Conservation (phyloP, 64 coral and sea anemone species). For the Hydrozoanthus tunicans region DNA sequence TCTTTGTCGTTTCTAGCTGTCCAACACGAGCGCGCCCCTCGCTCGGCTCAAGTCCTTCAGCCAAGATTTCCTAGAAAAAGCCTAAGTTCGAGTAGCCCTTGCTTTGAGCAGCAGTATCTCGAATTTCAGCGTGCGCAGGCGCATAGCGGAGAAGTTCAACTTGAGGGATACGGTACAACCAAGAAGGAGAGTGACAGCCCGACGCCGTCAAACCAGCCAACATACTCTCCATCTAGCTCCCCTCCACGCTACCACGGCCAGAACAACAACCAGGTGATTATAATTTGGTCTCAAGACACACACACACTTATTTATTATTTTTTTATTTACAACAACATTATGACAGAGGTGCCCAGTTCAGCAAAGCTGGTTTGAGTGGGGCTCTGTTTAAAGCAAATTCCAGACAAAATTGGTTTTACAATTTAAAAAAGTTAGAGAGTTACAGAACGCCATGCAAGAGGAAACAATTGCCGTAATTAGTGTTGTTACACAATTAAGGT, state of each 20-base stretch:
- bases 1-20: slow-evolving; percentile 70
- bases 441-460: too few species aligned
- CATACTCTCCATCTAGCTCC: slow-evolving; percentile 48
- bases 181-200: neutral
- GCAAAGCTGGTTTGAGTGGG: too few species aligned
- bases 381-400: too few species aligned
- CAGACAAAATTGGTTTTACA: too few species aligned
- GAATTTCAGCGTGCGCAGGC: slow-evolving; percentile 44
- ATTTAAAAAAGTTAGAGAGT: too few species aligned
- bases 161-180: neutral
- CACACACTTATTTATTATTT: neutral
- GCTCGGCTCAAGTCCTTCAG: slow-evolving; percentile 78
- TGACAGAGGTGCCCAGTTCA: too few species aligned
- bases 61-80: slow-evolving; percentile 48
- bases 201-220: neutral
- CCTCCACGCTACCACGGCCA: slow-evolving; percentile 81
- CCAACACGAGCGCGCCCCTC: slow-evolving; percentile 93
- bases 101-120: slow-evolving; percentile 28
- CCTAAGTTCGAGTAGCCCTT: neutral
- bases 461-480: too few species aligned
- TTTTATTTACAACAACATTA: too few species aligned
- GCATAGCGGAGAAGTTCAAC: neutral
- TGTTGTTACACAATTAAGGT: too few species aligned
- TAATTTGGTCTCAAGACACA: neutral
- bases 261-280: slow-evolving; percentile 73